Percentiles rank a stretch among this genome's conserved stretches.
Evolutionary conservation across 2,797 vertebrate genomes (phyloP).

Genomic region (Austrolebias charrua): DNA sequence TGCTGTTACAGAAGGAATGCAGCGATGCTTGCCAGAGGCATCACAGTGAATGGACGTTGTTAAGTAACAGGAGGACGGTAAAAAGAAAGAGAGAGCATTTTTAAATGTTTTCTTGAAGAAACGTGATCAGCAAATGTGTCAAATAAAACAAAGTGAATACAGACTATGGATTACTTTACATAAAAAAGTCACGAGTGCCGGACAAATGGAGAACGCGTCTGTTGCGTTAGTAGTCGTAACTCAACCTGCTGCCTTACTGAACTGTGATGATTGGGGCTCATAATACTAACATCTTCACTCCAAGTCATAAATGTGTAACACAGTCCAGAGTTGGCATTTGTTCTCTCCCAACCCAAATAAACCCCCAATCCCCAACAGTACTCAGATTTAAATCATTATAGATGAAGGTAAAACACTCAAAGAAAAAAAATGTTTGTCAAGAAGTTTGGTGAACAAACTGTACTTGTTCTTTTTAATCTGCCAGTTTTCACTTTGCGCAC

Average conservation of each 20-base stretch:
- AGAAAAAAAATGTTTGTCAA: conserved; percentile 20
- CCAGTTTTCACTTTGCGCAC: conserved; percentile 54
- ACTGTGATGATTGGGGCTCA: neutral
- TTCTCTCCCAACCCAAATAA: neutral
- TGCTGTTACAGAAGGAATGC: conserved; percentile 76
- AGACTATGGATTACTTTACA: conserved; percentile 8
- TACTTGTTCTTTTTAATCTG: conserved; percentile 66
- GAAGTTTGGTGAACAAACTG: conserved; percentile 42
- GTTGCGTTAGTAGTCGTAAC: conserved; percentile 13
- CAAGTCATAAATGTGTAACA: conserved; percentile 29
- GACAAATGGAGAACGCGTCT: conserved; percentile 18
- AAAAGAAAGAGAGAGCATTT: conserved; percentile 5
- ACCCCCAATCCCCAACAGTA: conserved; percentile 20
- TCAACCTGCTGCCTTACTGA: conserved; percentile 28
- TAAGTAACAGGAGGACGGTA: conserved; percentile 37
- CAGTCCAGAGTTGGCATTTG: conserved; percentile 11
- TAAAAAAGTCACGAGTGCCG: conserved; percentile 17
- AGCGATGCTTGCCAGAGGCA: conserved; percentile 66
- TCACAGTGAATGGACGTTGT: conserved; percentile 69
- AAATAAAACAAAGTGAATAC: conserved; percentile 6
- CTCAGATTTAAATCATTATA: neutral
- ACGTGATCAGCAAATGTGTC: conserved; percentile 3
- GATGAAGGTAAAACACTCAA: conserved; percentile 9
- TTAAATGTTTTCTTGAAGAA: conserved; percentile 11
- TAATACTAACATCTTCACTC: conserved; percentile 42